Percentiles rank a stretch among this genome's conserved stretches.
Conservation (phyloP, 2,113 vertebrate species). For the Aramus guarauna region DNA sequence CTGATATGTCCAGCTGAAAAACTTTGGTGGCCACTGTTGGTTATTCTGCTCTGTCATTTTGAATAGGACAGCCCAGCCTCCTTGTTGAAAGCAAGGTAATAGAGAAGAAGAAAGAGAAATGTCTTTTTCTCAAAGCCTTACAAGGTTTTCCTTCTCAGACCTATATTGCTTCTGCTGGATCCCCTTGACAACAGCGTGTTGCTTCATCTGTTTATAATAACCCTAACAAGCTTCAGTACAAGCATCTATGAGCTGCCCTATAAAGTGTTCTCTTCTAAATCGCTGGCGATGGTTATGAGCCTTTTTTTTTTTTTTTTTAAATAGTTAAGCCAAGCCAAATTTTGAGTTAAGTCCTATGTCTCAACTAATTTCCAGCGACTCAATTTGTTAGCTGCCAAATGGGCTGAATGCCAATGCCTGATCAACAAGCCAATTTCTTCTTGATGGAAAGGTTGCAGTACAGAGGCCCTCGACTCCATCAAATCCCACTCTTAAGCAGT, state of each 20-base stretch:
- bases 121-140: not conserved
- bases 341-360: conserved; percentile 62
- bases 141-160: not conserved
- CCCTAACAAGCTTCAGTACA: conserved; percentile 29
- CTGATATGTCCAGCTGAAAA: not conserved
- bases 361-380: conserved; percentile 70
- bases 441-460: conserved; percentile 59
- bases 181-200: conserved; percentile 20
- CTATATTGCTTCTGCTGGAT: conserved; percentile 17
- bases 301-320: not conserved
- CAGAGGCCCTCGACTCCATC: conserved; percentile 18
- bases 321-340: conserved; percentile 57
- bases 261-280: conserved; percentile 53
- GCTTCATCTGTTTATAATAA: conserved; percentile 68
- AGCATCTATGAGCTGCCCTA: conserved; percentile 27
- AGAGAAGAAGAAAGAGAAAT: not conserved
- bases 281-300: not conserved
- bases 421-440: conserved; percentile 55
- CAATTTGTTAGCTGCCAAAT: conserved; percentile 65
- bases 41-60: not conserved
- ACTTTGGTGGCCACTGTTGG: not conserved
- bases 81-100: not conserved
- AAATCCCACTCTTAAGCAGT: conserved; percentile 11
- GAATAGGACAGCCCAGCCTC: not conserved
- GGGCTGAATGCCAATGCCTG: conserved; percentile 39